phyloP scores from a whole-genome alignment of 2,888 invertebrate species.

The Ethmia dodecea region DNA sequence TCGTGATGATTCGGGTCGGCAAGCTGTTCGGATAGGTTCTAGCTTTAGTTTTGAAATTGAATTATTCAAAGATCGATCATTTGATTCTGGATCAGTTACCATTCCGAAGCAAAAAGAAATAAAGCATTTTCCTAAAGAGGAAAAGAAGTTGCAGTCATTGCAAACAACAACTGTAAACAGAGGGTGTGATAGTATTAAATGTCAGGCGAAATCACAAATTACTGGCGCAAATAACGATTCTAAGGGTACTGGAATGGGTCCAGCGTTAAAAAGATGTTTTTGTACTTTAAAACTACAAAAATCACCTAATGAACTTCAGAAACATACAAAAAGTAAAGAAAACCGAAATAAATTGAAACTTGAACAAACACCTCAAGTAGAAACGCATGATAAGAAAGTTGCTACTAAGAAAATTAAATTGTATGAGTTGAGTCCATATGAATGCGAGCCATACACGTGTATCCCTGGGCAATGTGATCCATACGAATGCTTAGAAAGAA shows the following conservation, averaged over 20 bases:
- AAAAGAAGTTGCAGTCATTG: too few relatives aligned
- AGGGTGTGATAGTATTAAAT: too few relatives aligned
- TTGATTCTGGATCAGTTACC: too few relatives aligned
- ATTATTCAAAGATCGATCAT: slow-evolving; percentile 27
- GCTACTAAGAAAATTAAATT: neutral
- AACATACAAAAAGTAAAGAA: too few relatives aligned
- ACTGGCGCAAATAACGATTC: neutral
- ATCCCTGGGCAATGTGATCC: too few relatives aligned
- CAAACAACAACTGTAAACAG: neutral
- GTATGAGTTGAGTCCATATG: slow-evolving; percentile 11
- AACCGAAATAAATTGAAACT: slow-evolving; percentile 3
- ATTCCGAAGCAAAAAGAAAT: neutral
- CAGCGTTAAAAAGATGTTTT: slow-evolving; percentile 34
- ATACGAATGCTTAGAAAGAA: slow-evolving; percentile 29
- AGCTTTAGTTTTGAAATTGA: slow-evolving; percentile 28
- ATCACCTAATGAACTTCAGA: slow-evolving; percentile 2
- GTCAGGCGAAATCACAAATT: neutral
- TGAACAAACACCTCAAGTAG: slow-evolving; percentile 4
- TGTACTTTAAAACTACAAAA: slow-evolving; percentile 32
- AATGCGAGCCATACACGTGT: too few relatives aligned
- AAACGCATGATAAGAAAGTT: neutral
- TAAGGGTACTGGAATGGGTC: neutral
- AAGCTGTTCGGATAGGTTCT: slow-evolving; percentile 20
- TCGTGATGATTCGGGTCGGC: neutral
- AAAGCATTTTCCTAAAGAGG: too few relatives aligned